Evolutionary conservation across 2,888 invertebrate species (phyloP), one percentile per base, ranked within the genome.

Genomic region (Dynastes grantii): DNA sequence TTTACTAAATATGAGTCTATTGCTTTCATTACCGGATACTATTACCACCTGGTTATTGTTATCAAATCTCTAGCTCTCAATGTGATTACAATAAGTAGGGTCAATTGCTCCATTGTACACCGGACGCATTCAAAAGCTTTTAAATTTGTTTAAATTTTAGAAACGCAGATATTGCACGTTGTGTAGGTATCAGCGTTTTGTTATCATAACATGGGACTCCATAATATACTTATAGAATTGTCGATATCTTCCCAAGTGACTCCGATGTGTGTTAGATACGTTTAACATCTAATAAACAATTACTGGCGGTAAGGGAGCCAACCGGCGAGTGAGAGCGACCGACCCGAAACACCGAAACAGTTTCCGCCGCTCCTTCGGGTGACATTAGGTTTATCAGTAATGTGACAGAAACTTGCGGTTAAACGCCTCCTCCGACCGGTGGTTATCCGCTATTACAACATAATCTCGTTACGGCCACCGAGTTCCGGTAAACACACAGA

Each of bases 361-460:
- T 75, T 75, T 45, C 61, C 61, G 73, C 61, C 61, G 37, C 45
- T 75, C 73, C 73, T 58, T 61, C 45, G 73, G 73, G 73, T 45
- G 73, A 75, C 73, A 75, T 75, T 75, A 75, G 73, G 73, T 75
- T 75, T 75, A 75, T 75, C 73, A 75, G 73, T 75, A 75, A 75
- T 75, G 73, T 83, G 85, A 85, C 84, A 84, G 83, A 84, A 83
- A 85, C 86, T 86, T 87, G 86, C 82, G 86, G 87, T 85, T 85
- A 86, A 86, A 75, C 85, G 85, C 73, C 61, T 75, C 85, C 68
- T 87, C 86, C 85, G 84, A 85, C 85, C 73, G 84, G 85, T 84
- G 87, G 87, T 87, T 87, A 87, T 86, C 87, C 86, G 86, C 87
- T 86, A 75, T 88, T 87, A 87, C 85, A 81, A 81, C 84, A 85